Base-by-base conservation (phyloP, 2,888 invertebrate species). In the Cephus pygmeus region DNA sequence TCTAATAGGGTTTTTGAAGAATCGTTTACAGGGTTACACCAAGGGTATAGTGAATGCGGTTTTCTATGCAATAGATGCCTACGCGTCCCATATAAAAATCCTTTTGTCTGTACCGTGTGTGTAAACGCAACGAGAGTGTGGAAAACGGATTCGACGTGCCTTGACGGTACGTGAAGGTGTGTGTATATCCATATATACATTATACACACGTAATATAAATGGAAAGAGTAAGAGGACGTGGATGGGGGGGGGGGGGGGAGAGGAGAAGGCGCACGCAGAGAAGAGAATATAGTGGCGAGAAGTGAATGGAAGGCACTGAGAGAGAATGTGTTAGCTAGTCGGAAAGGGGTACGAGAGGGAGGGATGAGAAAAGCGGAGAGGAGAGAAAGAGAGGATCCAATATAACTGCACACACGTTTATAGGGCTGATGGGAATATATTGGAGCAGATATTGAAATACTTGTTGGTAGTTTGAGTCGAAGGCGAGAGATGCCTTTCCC, bases 391-490 rank as follows among this genome's bases (percentile, higher is more conserved):
- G 76, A 78, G 87, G 88, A 88, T 90, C 87, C 89, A 90, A 90
- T 90, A 90, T 90, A 90, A 88, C 88, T 88, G 88, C 89, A 89
- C 89, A 88, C 89, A 89, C 90, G 89, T 88, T 89, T 87, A 88
- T 87, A 87, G 86, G 87, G 86, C 87, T 86, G 88, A 88, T 88
- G 87, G 85, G 88, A 89, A 90, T 90, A 90, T 90, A 90, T 90
- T 89, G 89, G 88, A 87, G 85, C 87, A 88, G 89, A 90, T 90
- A 90, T 90, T 90, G 90, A 90, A 90, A 90, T 90, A 90, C 90
- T 90, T 90, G 89, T 90, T 89, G 90, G 90, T 90, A 90, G 90
- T 90, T 90, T 89, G 88, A 89, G 88, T 90, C 88, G 88, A 88
- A 87, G 87, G 87, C 87, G 88, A 87, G 87, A 89, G 88, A 90